Evolutionary conservation across 2,888 invertebrate species (phyloP).

Genomic region (Noctua janthe): DNA sequence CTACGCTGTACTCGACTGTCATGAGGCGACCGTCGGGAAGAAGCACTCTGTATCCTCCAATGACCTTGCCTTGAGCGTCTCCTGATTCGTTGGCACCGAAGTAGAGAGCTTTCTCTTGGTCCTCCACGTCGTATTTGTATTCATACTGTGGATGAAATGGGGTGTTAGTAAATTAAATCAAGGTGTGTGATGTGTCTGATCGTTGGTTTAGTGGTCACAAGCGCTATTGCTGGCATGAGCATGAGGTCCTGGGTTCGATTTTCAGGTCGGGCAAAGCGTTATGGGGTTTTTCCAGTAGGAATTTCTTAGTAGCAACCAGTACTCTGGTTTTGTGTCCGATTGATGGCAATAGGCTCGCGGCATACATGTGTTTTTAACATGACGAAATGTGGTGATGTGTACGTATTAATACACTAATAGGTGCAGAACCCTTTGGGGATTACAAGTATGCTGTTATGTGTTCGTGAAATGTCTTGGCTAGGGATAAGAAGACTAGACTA

Average conservation of each 20-base stretch:
- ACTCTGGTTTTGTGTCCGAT: not conserved
- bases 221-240: not conserved
- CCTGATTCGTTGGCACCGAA: slow-evolving; percentile 93
- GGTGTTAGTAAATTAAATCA: slow-evolving; percentile 1
- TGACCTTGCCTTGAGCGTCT: slow-evolving; percentile 91
- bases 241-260: not conserved
- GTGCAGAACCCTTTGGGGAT: not conserved
- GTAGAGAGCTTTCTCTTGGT: slow-evolving; percentile 92
- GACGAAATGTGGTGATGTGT: no score
- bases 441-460: not conserved
- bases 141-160: slow-evolving; percentile 90
- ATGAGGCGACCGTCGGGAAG: slow-evolving; percentile 93
- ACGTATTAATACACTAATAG: no score
- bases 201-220: not conserved
- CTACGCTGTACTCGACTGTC: slow-evolving; percentile 93
- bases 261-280: not conserved
- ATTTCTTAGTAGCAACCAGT: not conserved
- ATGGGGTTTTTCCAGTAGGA: not conserved
- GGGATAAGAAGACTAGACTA: not conserved
- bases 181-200: not conserved
- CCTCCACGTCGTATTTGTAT: slow-evolving; percentile 94
- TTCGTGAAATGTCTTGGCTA: not conserved
- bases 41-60: slow-evolving; percentile 92
- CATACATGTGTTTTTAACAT: no score
- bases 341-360: not conserved